Evolutionary conservation across 2,113 vertebrate species (phyloP).

Genomic region (Motacilla alba): DNA sequence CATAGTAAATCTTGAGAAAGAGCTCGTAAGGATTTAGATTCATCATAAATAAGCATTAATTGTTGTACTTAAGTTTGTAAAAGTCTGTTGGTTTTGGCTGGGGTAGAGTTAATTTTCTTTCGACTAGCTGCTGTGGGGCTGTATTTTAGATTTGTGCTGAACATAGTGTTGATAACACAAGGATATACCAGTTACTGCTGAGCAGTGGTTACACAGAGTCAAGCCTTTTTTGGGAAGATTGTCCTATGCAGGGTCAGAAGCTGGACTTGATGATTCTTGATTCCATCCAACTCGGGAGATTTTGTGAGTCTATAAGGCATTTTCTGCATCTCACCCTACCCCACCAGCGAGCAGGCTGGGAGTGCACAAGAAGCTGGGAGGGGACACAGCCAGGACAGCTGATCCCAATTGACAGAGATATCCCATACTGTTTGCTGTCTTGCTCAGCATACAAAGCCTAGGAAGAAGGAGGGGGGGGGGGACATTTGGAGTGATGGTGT

Average conservation of each 20-base stretch:
- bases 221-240: not conserved
- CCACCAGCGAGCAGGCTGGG: not conserved
- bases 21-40: not conserved
- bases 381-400: not conserved
- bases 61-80: not conserved
- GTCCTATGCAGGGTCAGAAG: not conserved
- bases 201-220: not conserved
- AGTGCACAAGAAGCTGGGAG: not conserved
- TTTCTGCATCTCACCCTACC: not conserved
- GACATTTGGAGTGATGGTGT: not conserved
- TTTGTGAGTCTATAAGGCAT: not conserved
- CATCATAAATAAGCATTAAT: not conserved
- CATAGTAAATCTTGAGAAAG: not conserved
- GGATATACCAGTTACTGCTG: no score
- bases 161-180: not conserved
- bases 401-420: not conserved
- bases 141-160: not conserved
- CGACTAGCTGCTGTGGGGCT: not conserved
- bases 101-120: not conserved
- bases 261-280: not conserved
- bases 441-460: not conserved
- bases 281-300: not conserved
- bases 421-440: rapidly evolving
- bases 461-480: not conserved
- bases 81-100: not conserved